Conservation (phyloP, 2,797 vertebrate genomes). For the Enteromius trimaculatus region DNA sequence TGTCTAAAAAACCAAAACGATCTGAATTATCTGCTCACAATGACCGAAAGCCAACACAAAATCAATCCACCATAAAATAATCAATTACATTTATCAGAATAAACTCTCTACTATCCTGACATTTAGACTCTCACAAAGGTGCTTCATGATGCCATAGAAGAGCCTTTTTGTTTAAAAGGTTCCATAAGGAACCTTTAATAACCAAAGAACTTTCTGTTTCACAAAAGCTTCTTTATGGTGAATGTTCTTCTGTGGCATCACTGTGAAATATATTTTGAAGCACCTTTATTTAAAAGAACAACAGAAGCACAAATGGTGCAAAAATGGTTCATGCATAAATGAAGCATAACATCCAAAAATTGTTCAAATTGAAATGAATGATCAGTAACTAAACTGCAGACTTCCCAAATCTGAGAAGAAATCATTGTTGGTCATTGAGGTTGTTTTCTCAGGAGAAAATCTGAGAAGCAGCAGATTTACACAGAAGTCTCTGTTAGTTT, state of each 20-base stretch:
- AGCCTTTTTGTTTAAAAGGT: no score
- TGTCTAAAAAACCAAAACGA: neutral
- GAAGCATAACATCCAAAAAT: neutral
- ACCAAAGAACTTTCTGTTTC: no score
- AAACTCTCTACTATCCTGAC: neutral
- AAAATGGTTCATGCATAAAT: no score
- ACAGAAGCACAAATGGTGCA: neutral
- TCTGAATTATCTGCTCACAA: slow-evolving; percentile 1
- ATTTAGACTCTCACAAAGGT: neutral
- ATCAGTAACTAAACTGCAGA: neutral
- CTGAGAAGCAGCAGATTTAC: neutral
- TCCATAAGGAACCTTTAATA: no score
- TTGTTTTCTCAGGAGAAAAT: neutral
- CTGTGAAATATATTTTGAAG: no score
- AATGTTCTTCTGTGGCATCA: no score
- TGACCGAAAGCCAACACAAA: neutral
- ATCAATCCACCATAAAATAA: neutral
- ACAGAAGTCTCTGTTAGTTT: neutral
- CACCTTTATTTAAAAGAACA: no score
- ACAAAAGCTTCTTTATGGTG: no score
- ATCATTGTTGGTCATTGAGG: neutral
- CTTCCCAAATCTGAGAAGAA: neutral
- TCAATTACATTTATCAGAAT: neutral
- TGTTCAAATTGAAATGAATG: neutral
- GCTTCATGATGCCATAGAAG: no score